These are phyloP conservation scores for Pristionchus fissidentatus DNA, from an alignment of 2,888 invertebrate genomes.

Conservation along the genomic window DNA sequence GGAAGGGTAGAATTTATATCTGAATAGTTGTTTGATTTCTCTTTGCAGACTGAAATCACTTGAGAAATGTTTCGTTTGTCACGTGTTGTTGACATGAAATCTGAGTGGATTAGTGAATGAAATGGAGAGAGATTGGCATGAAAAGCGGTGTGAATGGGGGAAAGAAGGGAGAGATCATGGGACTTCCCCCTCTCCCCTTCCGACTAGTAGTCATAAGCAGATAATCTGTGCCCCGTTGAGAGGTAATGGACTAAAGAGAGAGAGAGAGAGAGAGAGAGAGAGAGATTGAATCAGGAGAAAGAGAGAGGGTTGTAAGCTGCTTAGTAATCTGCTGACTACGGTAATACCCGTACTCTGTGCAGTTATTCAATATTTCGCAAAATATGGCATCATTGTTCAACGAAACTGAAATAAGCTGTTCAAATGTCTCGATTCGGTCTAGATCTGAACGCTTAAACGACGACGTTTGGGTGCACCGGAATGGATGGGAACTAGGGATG, in stretches of 20 bases:
- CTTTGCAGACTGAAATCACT: too few relatives aligned
- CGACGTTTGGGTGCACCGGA: too few relatives aligned
- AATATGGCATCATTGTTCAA: too few relatives aligned
- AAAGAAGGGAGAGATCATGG: neutral
- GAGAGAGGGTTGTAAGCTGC: neutral
- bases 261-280: conserved; percentile 8
- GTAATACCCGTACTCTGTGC: neutral
- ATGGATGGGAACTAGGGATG: too few relatives aligned
- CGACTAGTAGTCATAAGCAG: conserved; percentile 23
- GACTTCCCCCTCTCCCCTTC: neutral
- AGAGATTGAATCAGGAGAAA: neutral
- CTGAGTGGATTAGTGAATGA: neutral
- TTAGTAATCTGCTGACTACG: conserved; percentile 31
- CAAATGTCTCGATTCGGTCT: too few relatives aligned
- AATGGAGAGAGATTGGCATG: neutral
- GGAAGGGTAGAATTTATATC: too few relatives aligned
- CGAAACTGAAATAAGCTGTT: too few relatives aligned
- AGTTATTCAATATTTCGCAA: too few relatives aligned
- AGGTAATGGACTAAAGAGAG: conserved; percentile 6
- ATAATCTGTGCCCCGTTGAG: conserved; percentile 4
- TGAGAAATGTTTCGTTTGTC: neutral
- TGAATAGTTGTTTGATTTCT: too few relatives aligned
- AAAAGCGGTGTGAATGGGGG: neutral
- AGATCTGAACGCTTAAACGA: too few relatives aligned
- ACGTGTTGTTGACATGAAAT: neutral